Evolutionary conservation across 2,797 vertebrate genomes (phyloP), one percentile per base, ranked within the genome.

Genomic region (Myotis findleyi): DNA sequence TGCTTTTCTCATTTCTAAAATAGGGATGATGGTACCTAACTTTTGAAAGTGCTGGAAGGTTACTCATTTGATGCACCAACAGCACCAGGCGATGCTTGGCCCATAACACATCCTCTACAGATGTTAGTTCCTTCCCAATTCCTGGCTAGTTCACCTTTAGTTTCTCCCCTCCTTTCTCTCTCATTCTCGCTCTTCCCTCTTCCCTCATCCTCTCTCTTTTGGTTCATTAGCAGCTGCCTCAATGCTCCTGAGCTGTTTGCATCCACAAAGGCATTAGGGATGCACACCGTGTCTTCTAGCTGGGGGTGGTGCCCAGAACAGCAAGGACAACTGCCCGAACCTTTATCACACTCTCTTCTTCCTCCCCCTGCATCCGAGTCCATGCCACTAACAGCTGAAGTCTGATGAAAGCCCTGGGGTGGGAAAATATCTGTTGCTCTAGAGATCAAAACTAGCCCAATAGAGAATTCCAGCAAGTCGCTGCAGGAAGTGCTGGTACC

Each of bases 271-370:
- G 36, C n/a, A 0, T 77, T 36, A 0, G 0, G 72, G 30, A 30
- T 95, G 90, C n/a, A 87, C 89, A 36, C 59, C 5, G 59, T 97
- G 96, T 84, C 97, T 96, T 96, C 89, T 93, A 87, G 44, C 27
- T 17, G 7, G n/a, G 7, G 0, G 0, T 6, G 64, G 73, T 87
- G 91, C 92, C 95, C 94, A 83, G n/a, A 94, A 84, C 81, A 88
- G 55, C 89, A 16, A 83, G 86, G 80, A 33, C 44, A 59, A 68
- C 1, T 66, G 41, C 9, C 1, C 6, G 36, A 53, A 80, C 89
- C 77, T 97, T 83, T 30, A 69, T 38, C 4, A 5, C 62, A 21
- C 17, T 6, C 91, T 44, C 30, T 44, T 36, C 93, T 95, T 89
- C 33, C 55, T 94, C 7, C 59, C 77, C 4, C 57, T 94, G 75